phyloP scores from a whole-genome alignment of 2,888 invertebrate genomes.

The Dryadula phaetusa region DNA sequence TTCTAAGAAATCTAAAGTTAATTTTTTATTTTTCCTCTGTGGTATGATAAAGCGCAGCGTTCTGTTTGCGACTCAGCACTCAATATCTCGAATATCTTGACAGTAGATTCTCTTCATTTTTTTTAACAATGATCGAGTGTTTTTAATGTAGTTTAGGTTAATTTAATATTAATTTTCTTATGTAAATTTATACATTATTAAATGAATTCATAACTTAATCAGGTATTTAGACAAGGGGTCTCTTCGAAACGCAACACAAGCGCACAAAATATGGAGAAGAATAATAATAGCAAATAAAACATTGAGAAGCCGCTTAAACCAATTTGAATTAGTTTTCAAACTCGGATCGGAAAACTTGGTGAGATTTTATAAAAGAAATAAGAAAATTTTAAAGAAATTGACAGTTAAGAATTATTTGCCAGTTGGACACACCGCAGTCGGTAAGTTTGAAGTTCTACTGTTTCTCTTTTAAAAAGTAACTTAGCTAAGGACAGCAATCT shows the following conservation, averaged over 20 bases:
- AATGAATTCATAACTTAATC: not conserved
- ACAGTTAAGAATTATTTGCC: constrained; percentile 59
- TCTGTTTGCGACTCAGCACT: no score
- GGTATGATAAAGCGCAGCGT: no score
- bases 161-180: no score
- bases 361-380: constrained; percentile 60
- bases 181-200: no score
- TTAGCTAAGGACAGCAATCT: no score
- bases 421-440: constrained; percentile 49
- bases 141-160: no score
- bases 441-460: constrained; percentile 48
- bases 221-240: constrained; percentile 68
- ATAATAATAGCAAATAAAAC: constrained; percentile 63
- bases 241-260: constrained; percentile 57
- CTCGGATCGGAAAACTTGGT: constrained; percentile 65
- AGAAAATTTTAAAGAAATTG: constrained; percentile 52
- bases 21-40: no score
- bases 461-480: not conserved
- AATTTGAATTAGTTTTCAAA: constrained; percentile 62
- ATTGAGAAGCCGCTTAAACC: constrained; percentile 61
- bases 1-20: no score
- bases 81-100: no score
- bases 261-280: constrained; percentile 60
- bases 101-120: no score
- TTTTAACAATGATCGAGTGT: no score